Base-by-base conservation (phyloP, 2,113 vertebrate species). In the Paraplagusia blochii region DNA sequence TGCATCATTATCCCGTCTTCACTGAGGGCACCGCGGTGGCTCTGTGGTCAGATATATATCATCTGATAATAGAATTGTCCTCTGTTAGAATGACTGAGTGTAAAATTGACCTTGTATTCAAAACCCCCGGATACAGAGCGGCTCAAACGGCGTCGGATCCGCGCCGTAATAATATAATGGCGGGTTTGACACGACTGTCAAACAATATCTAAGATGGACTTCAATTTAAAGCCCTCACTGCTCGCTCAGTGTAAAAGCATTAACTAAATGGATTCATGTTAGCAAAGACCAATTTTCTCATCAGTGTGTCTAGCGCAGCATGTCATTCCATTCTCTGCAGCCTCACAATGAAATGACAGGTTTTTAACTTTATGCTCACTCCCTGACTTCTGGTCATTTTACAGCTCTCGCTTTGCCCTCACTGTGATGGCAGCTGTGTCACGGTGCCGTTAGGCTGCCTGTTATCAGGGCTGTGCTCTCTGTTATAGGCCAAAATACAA, bases 371-470 rank as follows among this genome's bases (percentile, higher is more conserved):
- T 46, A 66, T 54, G 54, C 49, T 44, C 49, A 17, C 48, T 35
- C 51, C 11, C 56, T 43, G 48, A 57, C 67, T 63, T 67, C 60
- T 74, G 74, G 66, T 76, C 79, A 68, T 68, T 71, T 74, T 75
- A 60, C 46, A 46, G 54, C 57, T 50, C 44, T 78, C 58, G 38
- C 44, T 52, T 57, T 52, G 48, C 62, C 46, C 46, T 72, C 0
- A 16, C 63, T 55, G 80, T 70, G 77, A 71, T 58, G 68, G 57
- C 54, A 69, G 58, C 47, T 8, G 55, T 9, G 11, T 39, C 36
- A 9, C 8, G 8, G 11, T 38, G 22, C 22, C 2, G 22, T 29
- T 29, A 29, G 22, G 22, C 22, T 29, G 22, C 22, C 6, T 29
- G 22, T 29, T 29, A 29, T 29, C 22, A 6, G 22, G 22, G 22